Percentiles rank a stretch among this genome's conserved stretches.
phyloP scores from a whole-genome alignment of 2,113 vertebrate genomes.

The Struthidea cinerea region DNA sequence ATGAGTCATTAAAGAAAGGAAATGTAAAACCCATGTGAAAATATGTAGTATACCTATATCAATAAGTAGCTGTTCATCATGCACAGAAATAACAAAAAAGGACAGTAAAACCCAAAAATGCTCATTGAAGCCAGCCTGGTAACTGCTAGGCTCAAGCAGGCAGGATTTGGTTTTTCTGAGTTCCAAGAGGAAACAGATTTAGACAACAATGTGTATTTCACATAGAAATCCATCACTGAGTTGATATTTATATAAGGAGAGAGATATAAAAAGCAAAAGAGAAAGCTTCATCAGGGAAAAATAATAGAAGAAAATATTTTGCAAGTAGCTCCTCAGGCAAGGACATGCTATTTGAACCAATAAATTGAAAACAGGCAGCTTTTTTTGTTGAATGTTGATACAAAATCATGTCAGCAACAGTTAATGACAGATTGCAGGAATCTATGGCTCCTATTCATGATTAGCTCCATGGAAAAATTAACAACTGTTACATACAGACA shows the following conservation, averaged over 20 bases:
- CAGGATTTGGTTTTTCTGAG: neutral
- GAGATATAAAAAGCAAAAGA: neutral
- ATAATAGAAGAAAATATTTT: neutral
- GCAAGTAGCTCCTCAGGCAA: constrained; percentile 20
- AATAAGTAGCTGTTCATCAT: neutral
- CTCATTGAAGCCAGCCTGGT: neutral
- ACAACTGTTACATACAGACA: constrained; percentile 44
- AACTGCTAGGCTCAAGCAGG: neutral
- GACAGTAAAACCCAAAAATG: neutral
- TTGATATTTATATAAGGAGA: neutral
- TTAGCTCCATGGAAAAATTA: constrained; percentile 44
- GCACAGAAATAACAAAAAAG: neutral
- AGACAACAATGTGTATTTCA: neutral
- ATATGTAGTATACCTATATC: neutral
- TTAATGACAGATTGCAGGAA: constrained; percentile 51
- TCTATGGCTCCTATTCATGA: constrained; percentile 12
- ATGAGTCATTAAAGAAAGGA: neutral
- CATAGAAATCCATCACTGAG: neutral
- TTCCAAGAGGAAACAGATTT: neutral
- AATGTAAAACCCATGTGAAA: neutral
- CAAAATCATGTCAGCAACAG: constrained; percentile 38
- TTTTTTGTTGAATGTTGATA: constrained; percentile 19
- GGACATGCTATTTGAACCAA: constrained; percentile 1
- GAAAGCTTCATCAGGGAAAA: neutral
- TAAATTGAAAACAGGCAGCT: constrained; percentile 13